phyloP scores from a whole-genome alignment of 1,140 invertebrate genomes.

The Drosophila sturtevanti region DNA sequence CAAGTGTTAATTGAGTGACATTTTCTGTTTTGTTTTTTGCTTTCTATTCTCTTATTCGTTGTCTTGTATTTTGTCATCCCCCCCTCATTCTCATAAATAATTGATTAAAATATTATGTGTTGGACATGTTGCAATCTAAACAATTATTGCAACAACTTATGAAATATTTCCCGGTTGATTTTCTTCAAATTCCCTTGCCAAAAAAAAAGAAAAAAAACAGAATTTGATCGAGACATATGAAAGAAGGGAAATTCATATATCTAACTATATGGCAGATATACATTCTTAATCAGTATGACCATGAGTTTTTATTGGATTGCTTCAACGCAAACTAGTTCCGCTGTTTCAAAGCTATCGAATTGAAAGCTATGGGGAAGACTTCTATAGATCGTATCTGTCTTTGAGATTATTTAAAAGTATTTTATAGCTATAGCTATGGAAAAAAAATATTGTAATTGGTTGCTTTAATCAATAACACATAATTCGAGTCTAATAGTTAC shows the following conservation, averaged over 20 bases:
- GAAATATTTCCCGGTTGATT: conserved; percentile 28
- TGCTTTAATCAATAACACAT: too few relatives aligned
- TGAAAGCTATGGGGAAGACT: too few relatives aligned
- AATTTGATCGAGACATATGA: background rate
- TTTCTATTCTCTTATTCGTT: conserved; percentile 43
- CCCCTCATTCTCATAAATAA: background rate
- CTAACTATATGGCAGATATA: background rate
- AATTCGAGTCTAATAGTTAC: too few relatives aligned
- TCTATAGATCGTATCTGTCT: too few relatives aligned
- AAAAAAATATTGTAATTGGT: too few relatives aligned
- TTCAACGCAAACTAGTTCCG: background rate
- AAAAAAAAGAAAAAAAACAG: background rate
- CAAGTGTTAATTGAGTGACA: conserved; percentile 62
- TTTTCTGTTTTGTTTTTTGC: conserved; percentile 6
- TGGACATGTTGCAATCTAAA: conserved; percentile 26
- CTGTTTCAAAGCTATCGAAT: background rate
- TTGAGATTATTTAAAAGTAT: too few relatives aligned
- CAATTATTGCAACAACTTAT: conserved; percentile 41
- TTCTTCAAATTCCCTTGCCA: background rate
- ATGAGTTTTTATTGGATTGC: background rate
- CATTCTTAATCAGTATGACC: background rate
- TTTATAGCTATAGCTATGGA: too few relatives aligned
- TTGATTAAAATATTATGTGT: background rate
- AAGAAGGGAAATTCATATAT: background rate
- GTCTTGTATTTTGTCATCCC: background rate